A percentile compares a stretch with the other conserved stretches of the same genome.
Evolutionary conservation across 2,888 invertebrate species (phyloP).

Genomic region (Metacarcinus magister): DNA sequence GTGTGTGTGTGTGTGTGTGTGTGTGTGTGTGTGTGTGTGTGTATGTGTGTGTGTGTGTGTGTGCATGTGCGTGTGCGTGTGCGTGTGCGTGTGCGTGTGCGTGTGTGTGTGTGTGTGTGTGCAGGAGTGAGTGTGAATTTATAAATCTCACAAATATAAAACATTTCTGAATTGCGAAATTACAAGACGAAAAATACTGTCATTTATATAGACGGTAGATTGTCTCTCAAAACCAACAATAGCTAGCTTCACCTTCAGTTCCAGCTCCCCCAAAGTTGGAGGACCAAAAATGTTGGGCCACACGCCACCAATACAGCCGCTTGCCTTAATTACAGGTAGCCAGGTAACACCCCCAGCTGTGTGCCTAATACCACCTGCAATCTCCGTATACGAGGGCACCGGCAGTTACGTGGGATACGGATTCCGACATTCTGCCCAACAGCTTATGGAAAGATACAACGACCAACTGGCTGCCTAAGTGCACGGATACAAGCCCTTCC

Average conservation of each 20-base stretch:
- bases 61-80: constrained; percentile 26
- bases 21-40: background rate
- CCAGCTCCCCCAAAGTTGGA: background rate
- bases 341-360: constrained; percentile 15
- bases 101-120: constrained; percentile 17
- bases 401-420: constrained; percentile 30
- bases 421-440: constrained; percentile 14
- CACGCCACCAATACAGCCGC: constrained; percentile 26
- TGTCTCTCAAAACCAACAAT: background rate
- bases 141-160: background rate
- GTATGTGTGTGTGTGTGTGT: background rate
- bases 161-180: background rate
- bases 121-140: background rate
- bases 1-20: background rate
- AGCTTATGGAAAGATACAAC: constrained; percentile 36
- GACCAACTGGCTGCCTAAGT: constrained; percentile 22
- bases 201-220: background rate
- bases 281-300: background rate
- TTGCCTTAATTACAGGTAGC: constrained; percentile 8
- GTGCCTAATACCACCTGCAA: constrained; percentile 30
- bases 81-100: constrained; percentile 22
- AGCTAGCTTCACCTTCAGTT: background rate
- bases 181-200: background rate
- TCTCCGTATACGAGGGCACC: constrained; percentile 13
- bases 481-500: constrained; percentile 3